A percentile compares a stretch with the other conserved stretches of the same genome.
phyloP scores from a whole-genome alignment of 2,888 invertebrate genomes.

The Melanophora roralis region DNA sequence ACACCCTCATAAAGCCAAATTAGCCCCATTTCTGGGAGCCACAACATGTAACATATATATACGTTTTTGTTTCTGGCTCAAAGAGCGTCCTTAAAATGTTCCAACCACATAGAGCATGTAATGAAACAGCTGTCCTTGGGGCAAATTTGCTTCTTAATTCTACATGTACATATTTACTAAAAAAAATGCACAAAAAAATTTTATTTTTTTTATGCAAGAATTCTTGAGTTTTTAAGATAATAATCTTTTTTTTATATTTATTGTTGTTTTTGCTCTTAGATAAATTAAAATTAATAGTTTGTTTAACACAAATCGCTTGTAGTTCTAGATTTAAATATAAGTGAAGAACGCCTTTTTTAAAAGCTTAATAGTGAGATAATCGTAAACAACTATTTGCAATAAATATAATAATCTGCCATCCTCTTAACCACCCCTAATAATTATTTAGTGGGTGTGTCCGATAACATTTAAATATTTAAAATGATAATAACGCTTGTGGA shows the following conservation, averaged over 20 bases:
- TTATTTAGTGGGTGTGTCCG: conserved; percentile 63
- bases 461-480: conserved; percentile 42
- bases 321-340: conserved; percentile 41
- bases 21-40: neutral
- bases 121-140: conserved; percentile 13
- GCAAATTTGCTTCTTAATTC: conserved; percentile 27
- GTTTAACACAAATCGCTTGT: conserved; percentile 27
- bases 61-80: neutral
- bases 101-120: neutral
- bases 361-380: conserved; percentile 12
- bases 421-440: neutral
- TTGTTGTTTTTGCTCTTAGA: conserved; percentile 17
- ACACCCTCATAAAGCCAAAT: neutral
- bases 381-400: neutral
- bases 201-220: too few relatives aligned
- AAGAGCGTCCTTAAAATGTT: neutral
- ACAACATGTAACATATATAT: neutral
- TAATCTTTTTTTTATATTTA: conserved; percentile 27
- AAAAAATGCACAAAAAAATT: conserved; percentile 29
- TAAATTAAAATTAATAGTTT: conserved; percentile 36
- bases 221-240: conserved; percentile 38
- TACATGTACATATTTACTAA: conserved; percentile 7
- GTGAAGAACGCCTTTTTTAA: conserved; percentile 50
- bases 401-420: too few relatives aligned
- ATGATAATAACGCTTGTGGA: conserved; percentile 18